These are phyloP conservation scores for Brienomyrus longianalis DNA, from an alignment of 2,113 vertebrate genomes.

Conservation along the genomic window DNA sequence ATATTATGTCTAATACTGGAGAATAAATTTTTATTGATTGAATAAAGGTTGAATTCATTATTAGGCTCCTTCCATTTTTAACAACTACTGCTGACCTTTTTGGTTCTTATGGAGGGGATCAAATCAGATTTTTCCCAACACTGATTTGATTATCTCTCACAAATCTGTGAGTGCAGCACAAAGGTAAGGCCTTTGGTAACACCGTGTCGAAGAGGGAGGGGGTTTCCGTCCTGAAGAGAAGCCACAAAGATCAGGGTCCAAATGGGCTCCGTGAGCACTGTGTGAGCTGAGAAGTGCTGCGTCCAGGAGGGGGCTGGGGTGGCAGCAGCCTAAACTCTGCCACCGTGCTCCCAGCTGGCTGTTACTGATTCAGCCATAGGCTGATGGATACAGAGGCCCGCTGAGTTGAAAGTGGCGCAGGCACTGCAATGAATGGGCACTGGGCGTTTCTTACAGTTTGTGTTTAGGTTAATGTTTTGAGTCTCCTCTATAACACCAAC, in stretches of 20 bases:
- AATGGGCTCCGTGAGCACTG: background rate
- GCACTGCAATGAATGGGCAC: background rate
- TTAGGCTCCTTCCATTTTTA: constrained; percentile 73
- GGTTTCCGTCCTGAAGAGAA: background rate
- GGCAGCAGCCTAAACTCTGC: background rate
- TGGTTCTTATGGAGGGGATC: constrained; percentile 41
- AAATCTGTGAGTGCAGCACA: constrained; percentile 6
- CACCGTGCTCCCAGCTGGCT: background rate
- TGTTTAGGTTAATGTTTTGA: background rate
- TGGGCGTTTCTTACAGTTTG: background rate
- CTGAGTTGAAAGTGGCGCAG: background rate
- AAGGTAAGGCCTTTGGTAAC: background rate
- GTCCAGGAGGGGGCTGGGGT: background rate
- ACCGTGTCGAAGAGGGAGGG: background rate
- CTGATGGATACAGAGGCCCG: background rate
- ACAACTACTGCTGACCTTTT: constrained; percentile 67
- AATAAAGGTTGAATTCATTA: constrained; percentile 78
- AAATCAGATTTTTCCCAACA: constrained; percentile 53
- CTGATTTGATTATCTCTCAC: constrained; percentile 58
- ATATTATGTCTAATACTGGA: constrained; percentile 62
- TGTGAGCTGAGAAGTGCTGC: background rate
- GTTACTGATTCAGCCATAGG: background rate
- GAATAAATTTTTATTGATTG: constrained; percentile 79
- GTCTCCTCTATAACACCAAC: background rate
- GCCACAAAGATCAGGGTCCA: background rate